phyloP scores from a whole-genome alignment of 2,113 vertebrate genomes.

The Rana temporaria region DNA sequence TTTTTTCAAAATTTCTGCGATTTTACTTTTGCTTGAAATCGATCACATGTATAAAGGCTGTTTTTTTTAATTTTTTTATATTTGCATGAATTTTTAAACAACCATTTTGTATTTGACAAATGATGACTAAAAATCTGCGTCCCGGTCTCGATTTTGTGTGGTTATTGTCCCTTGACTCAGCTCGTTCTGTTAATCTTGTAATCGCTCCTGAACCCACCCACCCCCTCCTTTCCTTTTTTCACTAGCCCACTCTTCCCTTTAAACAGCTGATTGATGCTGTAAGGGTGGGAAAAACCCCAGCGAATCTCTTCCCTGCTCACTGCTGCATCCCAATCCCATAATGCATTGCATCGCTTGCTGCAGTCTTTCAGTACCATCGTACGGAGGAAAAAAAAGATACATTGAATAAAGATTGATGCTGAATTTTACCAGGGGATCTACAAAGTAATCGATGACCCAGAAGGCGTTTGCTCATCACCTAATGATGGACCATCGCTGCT shows the following conservation, averaged over 20 bases:
- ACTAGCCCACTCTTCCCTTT: conserved; percentile 63
- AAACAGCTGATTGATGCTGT: conserved; percentile 78
- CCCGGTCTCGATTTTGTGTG: background rate
- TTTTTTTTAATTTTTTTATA: too few species aligned
- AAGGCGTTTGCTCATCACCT: conserved; percentile 34
- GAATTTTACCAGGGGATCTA: conserved; percentile 67
- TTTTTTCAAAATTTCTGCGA: too few species aligned
- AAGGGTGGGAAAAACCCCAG: conserved; percentile 68
- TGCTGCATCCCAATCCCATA: conserved; percentile 85
- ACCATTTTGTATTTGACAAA: background rate
- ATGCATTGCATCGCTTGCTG: conserved; percentile 82
- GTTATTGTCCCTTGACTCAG: conserved; percentile 49
- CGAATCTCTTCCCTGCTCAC: conserved; percentile 77
- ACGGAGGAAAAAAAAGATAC: conserved; percentile 70
- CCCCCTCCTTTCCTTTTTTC: conserved; percentile 59
- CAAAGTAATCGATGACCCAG: conserved; percentile 72
- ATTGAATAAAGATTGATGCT: conserved; percentile 76
- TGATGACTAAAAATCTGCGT: background rate
- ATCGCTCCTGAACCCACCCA: conserved; percentile 56
- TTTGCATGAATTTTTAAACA: too few species aligned
- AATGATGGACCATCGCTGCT: conserved; percentile 70
- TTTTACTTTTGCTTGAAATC: too few species aligned
- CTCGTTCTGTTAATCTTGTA: conserved; percentile 61
- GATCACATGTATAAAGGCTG: too few species aligned
- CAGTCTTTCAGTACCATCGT: conserved; percentile 83